phyloP scores from a whole-genome alignment of 2,888 invertebrate genomes.

The Terebella lapidaria region DNA sequence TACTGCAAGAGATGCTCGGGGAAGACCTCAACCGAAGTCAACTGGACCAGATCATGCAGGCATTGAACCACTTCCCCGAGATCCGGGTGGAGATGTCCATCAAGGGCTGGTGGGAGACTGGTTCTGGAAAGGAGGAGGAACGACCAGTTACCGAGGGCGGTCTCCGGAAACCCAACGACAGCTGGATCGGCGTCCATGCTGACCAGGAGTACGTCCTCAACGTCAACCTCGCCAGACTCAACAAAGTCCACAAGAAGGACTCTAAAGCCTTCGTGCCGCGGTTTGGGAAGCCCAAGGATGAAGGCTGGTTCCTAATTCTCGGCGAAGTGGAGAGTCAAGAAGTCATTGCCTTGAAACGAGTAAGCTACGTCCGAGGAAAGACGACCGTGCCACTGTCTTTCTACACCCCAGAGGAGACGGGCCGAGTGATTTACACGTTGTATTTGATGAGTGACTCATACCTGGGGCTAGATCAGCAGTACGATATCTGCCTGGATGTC shows the following conservation, averaged over 20 bases:
- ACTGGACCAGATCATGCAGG: constrained; percentile 64
- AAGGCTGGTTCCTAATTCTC: constrained; percentile 88
- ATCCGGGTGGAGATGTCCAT: constrained; percentile 60
- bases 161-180: constrained; percentile 19
- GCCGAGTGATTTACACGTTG: constrained; percentile 68
- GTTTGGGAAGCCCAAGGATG: constrained; percentile 89
- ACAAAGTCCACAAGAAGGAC: constrained; percentile 30
- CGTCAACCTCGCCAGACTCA: constrained; percentile 52
- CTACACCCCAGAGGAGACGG: constrained; percentile 59
- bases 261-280: constrained; percentile 72
- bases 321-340: constrained; percentile 70
- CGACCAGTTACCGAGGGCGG: neutral
- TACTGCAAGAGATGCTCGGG: constrained; percentile 62
- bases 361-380: constrained; percentile 48
- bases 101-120: constrained; percentile 58
- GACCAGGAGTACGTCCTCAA: constrained; percentile 70
- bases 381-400: constrained; percentile 58
- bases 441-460: constrained; percentile 89
- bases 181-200: constrained; percentile 64
- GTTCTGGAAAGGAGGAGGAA: constrained; percentile 23
- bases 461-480: constrained; percentile 90
- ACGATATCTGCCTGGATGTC: constrained; percentile 56
- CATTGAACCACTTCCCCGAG: constrained; percentile 58
- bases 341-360: constrained; percentile 76
- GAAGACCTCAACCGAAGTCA: constrained; percentile 65